These are phyloP conservation scores for Pithys albifrons DNA, from an alignment of 2,113 vertebrate genomes.

Conservation along the genomic window DNA sequence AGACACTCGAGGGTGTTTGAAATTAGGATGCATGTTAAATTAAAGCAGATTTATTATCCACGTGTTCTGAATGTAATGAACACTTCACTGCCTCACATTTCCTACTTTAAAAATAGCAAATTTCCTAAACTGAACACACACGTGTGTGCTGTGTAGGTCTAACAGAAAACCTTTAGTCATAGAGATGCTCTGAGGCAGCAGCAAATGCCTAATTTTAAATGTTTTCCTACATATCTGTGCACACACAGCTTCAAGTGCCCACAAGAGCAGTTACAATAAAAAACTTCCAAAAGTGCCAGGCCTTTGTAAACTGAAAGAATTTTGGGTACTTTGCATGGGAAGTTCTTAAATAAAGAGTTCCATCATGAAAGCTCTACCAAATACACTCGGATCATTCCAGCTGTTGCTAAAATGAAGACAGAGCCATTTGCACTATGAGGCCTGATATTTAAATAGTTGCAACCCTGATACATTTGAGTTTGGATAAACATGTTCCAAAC, in stretches of 20 bases:
- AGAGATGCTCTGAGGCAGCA: not conserved
- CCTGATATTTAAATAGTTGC: not conserved
- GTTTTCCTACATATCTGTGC: not conserved
- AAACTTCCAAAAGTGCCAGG: not conserved
- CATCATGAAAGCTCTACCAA: not conserved
- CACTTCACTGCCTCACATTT: not conserved
- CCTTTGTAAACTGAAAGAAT: not conserved
- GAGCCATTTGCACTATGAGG: not conserved
- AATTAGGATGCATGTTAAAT: constrained; percentile 50
- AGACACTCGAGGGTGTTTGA: constrained; percentile 45
- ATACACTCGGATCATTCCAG: not conserved
- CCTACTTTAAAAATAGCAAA: not conserved
- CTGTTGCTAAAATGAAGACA: not conserved
- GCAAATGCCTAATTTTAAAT: not conserved
- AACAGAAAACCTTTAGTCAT: not conserved
- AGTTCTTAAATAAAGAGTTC: not conserved
- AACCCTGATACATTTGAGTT: not conserved
- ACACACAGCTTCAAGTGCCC: not conserved
- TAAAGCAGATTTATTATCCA: constrained; percentile 31
- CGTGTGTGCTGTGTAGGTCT: not conserved
- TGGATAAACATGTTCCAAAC: not conserved
- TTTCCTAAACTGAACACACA: not conserved
- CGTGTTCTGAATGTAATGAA: not conserved
- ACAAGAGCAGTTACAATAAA: not conserved
- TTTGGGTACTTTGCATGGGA: not conserved